A percentile compares a stretch with the other conserved stretches of the same genome.
Conservation (phyloP, 2,113 vertebrate genomes). For the Zootoca vivipara region DNA sequence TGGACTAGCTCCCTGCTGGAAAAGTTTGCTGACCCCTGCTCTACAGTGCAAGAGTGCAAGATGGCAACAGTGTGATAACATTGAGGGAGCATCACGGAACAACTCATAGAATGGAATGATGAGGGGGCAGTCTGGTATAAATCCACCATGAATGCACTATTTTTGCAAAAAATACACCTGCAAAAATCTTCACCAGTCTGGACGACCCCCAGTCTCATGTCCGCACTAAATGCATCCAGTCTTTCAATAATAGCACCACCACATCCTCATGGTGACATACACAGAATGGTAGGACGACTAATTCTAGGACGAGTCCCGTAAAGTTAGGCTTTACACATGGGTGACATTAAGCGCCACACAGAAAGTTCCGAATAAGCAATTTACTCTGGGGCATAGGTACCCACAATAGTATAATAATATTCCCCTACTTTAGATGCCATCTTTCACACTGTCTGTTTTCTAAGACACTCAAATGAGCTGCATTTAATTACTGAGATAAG, state of each 20-base stretch:
- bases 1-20: no score
- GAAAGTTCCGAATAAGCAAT: conserved; percentile 42
- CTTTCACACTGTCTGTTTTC: conserved; percentile 64
- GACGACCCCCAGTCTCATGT: no score
- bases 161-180: no score
- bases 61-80: no score
- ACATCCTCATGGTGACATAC: not conserved
- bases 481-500: conserved; percentile 55
- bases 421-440: conserved; percentile 44
- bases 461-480: conserved; percentile 52
- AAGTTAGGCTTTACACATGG: not conserved
- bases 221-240: not conserved
- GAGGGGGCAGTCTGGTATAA: no score
- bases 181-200: no score
- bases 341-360: conserved; percentile 2
- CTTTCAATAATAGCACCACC: not conserved
- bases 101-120: no score
- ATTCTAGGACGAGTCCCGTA: not conserved
- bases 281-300: not conserved
- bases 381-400: conserved; percentile 20
- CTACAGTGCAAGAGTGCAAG: no score
- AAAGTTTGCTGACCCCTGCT: no score
- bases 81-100: no score
- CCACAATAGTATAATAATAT: conserved; percentile 29
- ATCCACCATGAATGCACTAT: no score